phyloP scores from a whole-genome alignment of 2,113 vertebrate genomes.

The Himantopus leucocephalus region DNA sequence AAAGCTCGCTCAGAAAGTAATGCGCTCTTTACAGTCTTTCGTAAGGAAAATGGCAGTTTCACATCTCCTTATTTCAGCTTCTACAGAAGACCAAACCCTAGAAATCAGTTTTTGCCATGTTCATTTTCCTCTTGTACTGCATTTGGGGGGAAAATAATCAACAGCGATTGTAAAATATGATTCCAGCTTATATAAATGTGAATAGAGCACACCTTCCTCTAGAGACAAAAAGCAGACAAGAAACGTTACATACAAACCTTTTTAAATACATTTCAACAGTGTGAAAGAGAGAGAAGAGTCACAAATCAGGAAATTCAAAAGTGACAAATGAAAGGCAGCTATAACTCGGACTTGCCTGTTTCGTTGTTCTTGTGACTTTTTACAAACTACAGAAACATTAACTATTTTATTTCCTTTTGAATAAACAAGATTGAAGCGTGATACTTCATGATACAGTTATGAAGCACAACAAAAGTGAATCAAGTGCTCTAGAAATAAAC shows the following conservation, averaged over 20 bases:
- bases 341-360: constrained; percentile 27
- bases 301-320: constrained; percentile 58
- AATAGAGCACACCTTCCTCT: constrained; percentile 60
- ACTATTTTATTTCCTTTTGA: neutral
- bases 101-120: constrained; percentile 51
- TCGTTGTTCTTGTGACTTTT: constrained; percentile 37
- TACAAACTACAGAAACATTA: constrained; percentile 3
- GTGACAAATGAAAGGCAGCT: constrained; percentile 34
- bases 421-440: constrained; percentile 10
- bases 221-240: constrained; percentile 64
- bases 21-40: constrained; percentile 60
- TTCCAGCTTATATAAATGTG: constrained; percentile 74
- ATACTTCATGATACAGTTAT: constrained; percentile 34
- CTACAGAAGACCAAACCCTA: constrained; percentile 54
- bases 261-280: constrained; percentile 68
- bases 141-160: constrained; percentile 23
- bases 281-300: constrained; percentile 56
- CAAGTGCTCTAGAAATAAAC: constrained; percentile 55
- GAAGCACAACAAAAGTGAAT: constrained; percentile 54
- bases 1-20: constrained; percentile 70
- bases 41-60: constrained; percentile 62
- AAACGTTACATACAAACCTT: constrained; percentile 62
- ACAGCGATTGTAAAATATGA: constrained; percentile 52
- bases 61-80: constrained; percentile 60
- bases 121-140: constrained; percentile 50